Evolutionary conservation across 2,797 vertebrate species (phyloP).

Genomic region (Mormyrus hasselquistii): DNA sequence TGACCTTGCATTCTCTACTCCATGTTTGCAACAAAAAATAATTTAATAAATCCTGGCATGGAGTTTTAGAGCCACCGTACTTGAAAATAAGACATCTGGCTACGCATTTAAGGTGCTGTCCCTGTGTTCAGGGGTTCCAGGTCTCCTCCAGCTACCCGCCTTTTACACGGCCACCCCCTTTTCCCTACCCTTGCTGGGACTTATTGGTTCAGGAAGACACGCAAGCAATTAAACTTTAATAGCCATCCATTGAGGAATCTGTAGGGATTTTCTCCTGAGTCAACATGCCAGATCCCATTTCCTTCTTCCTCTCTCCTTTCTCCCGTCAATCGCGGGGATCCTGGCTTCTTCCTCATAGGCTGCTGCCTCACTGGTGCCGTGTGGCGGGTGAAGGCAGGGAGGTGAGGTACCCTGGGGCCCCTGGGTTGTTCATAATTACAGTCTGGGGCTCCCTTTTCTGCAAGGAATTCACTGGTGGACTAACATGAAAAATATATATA

Average conservation of each 20-base stretch:
- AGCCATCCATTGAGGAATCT: conserved; percentile 52
- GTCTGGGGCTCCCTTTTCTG: neutral
- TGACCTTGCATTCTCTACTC: conserved; percentile 11
- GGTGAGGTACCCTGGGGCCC: neutral
- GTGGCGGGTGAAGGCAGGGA: neutral
- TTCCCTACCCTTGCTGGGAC: neutral
- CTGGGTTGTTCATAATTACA: neutral
- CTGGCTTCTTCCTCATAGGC: conserved; percentile 30
- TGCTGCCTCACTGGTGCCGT: conserved; percentile 32
- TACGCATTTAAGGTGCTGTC: neutral
- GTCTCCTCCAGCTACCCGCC: neutral
- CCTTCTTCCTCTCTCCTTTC: conserved; percentile 51
- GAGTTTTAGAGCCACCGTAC: neutral
- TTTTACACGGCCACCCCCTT: neutral
- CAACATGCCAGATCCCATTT: conserved; percentile 70
- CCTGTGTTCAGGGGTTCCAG: neutral
- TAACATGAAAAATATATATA: neutral
- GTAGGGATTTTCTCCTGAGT: conserved; percentile 61
- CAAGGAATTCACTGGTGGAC: neutral
- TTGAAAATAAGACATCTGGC: neutral
- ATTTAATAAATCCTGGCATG: neutral
- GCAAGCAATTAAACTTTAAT: conserved; percentile 60
- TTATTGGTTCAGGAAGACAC: conserved; percentile 29
- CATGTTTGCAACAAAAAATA: neutral
- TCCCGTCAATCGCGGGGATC: neutral